phyloP scores from a whole-genome alignment of 2,113 vertebrate species.

The Cairina moschata region DNA sequence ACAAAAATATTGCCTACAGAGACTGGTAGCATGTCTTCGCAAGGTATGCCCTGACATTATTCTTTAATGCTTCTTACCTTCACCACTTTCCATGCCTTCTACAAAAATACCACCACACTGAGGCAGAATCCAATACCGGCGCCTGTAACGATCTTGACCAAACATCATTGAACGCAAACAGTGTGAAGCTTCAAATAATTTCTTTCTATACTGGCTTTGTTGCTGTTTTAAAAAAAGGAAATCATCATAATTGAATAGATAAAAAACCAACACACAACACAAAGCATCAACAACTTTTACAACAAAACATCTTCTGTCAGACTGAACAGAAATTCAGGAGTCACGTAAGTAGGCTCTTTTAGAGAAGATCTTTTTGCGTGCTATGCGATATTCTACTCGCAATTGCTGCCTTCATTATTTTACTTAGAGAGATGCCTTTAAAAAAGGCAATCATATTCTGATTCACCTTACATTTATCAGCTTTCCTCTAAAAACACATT shows the following conservation, averaged over 20 bases:
- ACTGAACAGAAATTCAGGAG: not conserved
- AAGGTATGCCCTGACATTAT: not conserved
- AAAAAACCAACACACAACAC: not conserved
- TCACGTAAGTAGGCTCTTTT: not conserved
- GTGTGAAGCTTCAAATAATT: slow-evolving; percentile 91
- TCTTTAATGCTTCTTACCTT: slow-evolving; percentile 78
- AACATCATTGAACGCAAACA: slow-evolving; percentile 91
- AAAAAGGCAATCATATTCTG: not conserved
- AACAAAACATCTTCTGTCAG: not conserved
- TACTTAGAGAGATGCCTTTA: not conserved
- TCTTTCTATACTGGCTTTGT: slow-evolving; percentile 91
- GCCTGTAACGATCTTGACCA: slow-evolving; percentile 93
- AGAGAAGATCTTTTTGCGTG: not conserved
- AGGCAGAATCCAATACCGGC: slow-evolving; percentile 94
- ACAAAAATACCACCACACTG: slow-evolving; percentile 93
- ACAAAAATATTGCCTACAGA: not conserved
- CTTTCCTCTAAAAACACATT: not conserved
- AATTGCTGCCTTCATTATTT: not conserved
- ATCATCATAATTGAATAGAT: not conserved
- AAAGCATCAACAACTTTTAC: not conserved
- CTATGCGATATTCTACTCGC: not conserved
- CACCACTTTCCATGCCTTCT: slow-evolving; percentile 90
- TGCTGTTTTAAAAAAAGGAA: slow-evolving; percentile 79
- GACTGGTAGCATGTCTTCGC: not conserved
- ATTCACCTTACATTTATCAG: not conserved